Base-by-base conservation (phyloP, 2,113 vertebrate species). In the Ctenomys sociabilis region DNA sequence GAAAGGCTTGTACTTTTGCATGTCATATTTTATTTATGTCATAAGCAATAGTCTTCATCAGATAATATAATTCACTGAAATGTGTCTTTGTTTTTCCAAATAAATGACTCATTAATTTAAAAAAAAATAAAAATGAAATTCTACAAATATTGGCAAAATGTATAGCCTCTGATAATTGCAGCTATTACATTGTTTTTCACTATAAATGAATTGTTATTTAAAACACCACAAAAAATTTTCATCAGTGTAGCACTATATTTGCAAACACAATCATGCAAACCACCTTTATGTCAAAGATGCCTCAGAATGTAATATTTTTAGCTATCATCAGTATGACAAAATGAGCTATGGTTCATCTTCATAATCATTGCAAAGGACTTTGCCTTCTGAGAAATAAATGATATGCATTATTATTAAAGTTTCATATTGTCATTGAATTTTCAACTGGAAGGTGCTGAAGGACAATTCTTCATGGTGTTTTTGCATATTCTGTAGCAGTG, bases 271-370 rank as follows among this genome's bases (percentile, higher is more conserved):
- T 93, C 19, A 90, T 26, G 14, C 37, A 93, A 92, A 68, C 11
- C 78, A 22, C 37, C 28, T 64, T 89, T 64, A 89, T 89, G 52
- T 93, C 61, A 89, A 96, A 95, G 52, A 89, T 92, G 32, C 35
- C 40, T 54, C 40, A 2, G 21, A 45, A 94, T 45, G 26, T 32
- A 30, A 14, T 77, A 7, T 77, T 11, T 64, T 57, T 73, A 78
- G 4, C 59, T 86, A 78, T 40, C 32, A 7, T 49, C 78, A 77
- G 43, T 78, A 28, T 52, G 86, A 83, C 9, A 86, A 93, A 89
- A 84, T 24, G 8, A 7, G 84, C 21, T 64, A 43, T 24, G 13
- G 9, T 40, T 91, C 64, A 52, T 77, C 43, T 83, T 52, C 14
- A 66, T 57, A 88, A 40, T 82, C 61, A 81, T 52, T 37, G 63